phyloP scores from a whole-genome alignment of 2,888 invertebrate species.

The Stenotaenia linearis region DNA sequence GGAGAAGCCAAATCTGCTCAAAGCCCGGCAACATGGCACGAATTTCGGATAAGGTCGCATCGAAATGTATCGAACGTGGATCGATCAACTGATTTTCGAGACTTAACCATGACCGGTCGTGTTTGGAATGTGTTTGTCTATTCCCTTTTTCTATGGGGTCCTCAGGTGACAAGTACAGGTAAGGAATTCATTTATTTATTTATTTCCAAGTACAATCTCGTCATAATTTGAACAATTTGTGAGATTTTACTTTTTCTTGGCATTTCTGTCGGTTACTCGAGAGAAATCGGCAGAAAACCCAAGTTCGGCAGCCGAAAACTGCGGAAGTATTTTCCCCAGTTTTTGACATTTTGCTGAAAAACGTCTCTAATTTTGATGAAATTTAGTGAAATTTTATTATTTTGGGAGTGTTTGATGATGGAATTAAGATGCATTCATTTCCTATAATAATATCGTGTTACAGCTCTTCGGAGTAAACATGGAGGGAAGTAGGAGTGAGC shows the following conservation, averaged over 20 bases:
- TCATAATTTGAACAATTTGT: background rate
- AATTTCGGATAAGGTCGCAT: background rate
- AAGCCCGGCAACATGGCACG: background rate
- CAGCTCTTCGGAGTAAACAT: background rate
- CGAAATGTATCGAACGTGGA: background rate
- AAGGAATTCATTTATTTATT: background rate
- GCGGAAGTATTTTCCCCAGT: too few species aligned
- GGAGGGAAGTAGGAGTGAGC: conserved; percentile 1
- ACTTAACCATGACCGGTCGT: background rate
- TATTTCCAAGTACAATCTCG: background rate
- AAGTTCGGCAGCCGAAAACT: too few species aligned
- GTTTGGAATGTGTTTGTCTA: conserved; percentile 3
- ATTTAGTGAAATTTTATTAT: too few species aligned
- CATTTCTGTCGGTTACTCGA: too few species aligned
- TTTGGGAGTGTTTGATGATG: background rate
- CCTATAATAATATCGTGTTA: background rate
- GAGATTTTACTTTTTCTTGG: too few species aligned
- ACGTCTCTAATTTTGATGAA: too few species aligned
- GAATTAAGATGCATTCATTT: background rate
- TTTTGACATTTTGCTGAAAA: too few species aligned
- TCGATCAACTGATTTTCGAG: background rate
- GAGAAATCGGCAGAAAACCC: too few species aligned
- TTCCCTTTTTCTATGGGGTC: background rate
- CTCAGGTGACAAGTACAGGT: background rate
- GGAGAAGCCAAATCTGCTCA: background rate